Base-by-base conservation (phyloP, 2,888 invertebrate genomes). In the Brachyopa scutellaris region DNA sequence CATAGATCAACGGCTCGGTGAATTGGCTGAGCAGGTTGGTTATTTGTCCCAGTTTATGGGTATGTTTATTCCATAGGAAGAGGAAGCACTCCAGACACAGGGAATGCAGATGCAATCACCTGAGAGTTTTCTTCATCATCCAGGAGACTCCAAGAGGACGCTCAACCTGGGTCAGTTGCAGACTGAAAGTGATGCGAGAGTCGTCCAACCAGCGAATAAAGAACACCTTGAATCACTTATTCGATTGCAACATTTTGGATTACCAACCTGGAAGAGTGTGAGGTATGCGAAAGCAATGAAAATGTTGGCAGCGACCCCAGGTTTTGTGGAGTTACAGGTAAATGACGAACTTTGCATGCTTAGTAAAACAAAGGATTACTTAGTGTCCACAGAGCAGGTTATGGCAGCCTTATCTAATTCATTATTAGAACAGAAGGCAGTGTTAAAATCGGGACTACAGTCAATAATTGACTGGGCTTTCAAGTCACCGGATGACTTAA, bases 391-490 rank as follows among this genome's bases (percentile, higher is more conserved):
- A 6, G 47, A 69, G 2, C 57, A 69, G 15, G 59, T 59, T 13
- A 51, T 70, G 70, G 59, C 47, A 8, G 69, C 57, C 1, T 26
- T 69, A 5, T 19, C 49, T 9, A 49, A 49, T 31, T 17, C 38
- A 2, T 59, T 69, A 38, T 40, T 69, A 9, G 59, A 70, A 5
- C 51, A 61, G 13, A 70, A 70, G n/a, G 29, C 59, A 31, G 5
- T 70, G n/a, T 8, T 51, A 1, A 70, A 17, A 40, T 51, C 31
- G 0, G 23, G 66, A 6, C 19, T 66, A 2, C 51, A 64, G 38
- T 26, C 64, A n/a, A 47, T 55, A 29, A 38, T 59, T 59, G 59
- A 59, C 26, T 69, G 69, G 57, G 57, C 57, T 9, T 69, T 69
- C 5, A 36, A 15, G 29, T 70, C 59, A 47, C 26, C 69, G 17